Evolutionary conservation across 2,888 invertebrate genomes (phyloP).

Genomic region (Pseudococcus viburni): DNA sequence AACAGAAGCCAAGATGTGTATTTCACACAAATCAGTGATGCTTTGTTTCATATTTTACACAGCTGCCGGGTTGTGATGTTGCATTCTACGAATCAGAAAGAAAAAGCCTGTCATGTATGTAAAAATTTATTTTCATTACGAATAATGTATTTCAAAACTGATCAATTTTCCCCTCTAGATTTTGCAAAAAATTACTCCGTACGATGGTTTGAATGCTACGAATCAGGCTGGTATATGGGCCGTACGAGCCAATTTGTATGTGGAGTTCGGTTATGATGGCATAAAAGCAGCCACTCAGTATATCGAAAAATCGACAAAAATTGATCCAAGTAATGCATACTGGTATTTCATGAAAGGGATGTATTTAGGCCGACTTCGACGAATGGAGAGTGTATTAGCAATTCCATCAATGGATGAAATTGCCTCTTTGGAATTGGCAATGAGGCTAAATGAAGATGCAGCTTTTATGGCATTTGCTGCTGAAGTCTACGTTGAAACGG

Average conservation of each 20-base stretch:
- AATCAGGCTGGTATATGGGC: constrained; percentile 63
- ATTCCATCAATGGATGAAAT: constrained; percentile 54
- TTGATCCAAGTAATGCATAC: constrained; percentile 15
- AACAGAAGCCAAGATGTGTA: constrained; percentile 32
- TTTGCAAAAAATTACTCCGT: constrained; percentile 42
- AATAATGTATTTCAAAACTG: neutral
- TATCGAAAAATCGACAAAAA: neutral
- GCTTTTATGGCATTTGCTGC: constrained; percentile 56
- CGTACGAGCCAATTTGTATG: constrained; percentile 57
- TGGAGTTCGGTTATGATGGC: constrained; percentile 60
- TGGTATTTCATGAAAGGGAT: constrained; percentile 58
- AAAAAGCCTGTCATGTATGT: constrained; percentile 24
- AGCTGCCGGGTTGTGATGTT: constrained; percentile 51
- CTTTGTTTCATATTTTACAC: constrained; percentile 53
- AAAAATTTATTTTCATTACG: neutral
- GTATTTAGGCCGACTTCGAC: constrained; percentile 41
- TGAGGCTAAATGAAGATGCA: constrained; percentile 26
- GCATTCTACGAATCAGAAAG: neutral
- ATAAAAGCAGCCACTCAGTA: constrained; percentile 8
- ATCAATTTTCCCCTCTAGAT: neutral
- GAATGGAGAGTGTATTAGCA: constrained; percentile 1
- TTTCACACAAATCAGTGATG: constrained; percentile 40
- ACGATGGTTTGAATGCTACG: neutral
- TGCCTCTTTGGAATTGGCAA: neutral
- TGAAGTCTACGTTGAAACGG: constrained; percentile 58